Evolutionary conservation across 2,113 vertebrate genomes (phyloP).

Genomic region (Smithornis capensis): DNA sequence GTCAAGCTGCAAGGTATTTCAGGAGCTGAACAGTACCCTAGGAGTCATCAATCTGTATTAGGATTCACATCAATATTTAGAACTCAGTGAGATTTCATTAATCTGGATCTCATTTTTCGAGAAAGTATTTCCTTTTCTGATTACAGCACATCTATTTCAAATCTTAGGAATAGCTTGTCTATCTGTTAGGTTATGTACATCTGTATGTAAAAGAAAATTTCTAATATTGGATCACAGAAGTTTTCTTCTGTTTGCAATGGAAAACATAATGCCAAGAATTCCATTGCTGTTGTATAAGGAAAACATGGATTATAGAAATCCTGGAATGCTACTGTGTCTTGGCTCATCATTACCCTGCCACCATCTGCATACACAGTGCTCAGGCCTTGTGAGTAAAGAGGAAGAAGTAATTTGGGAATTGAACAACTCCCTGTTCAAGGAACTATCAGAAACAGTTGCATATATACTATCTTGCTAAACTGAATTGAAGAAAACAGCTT

Average conservation of each 20-base stretch:
- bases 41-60: background rate
- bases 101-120: background rate
- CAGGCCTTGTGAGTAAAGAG: background rate
- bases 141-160: background rate
- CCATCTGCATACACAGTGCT: background rate
- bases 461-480: background rate
- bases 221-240: background rate
- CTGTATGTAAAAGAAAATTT: background rate
- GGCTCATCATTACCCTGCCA: background rate
- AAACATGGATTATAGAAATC: background rate
- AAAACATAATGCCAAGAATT: background rate
- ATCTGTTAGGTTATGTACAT: background rate
- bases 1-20: background rate
- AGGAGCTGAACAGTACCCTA: background rate
- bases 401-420: background rate
- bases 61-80: background rate
- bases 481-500: background rate
- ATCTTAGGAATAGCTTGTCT: background rate
- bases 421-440: background rate
- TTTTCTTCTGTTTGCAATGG: background rate
- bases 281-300: background rate
- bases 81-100: background rate
- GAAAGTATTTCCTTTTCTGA: background rate
- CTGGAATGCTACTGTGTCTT: slow-evolving; percentile 4
- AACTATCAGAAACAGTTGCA: background rate